Conservation (phyloP, 2,888 invertebrate genomes). For the Pantelozetes paolii region DNA sequence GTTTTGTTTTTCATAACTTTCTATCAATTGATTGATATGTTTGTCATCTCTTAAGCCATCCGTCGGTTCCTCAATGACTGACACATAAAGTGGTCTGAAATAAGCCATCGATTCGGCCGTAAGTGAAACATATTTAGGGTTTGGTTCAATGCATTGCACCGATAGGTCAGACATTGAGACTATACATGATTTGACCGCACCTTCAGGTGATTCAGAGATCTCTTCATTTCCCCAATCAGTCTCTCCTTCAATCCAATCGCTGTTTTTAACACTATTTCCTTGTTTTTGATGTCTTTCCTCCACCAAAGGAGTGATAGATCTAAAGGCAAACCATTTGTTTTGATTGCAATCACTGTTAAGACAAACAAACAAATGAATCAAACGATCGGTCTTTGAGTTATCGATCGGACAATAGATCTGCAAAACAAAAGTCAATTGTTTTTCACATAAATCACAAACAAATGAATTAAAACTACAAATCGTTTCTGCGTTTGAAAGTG, state of each 20-base stretch:
- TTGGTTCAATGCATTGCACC: neutral
- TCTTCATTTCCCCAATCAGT: constrained; percentile 18
- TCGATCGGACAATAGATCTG: constrained; percentile 43
- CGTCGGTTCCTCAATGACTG: constrained; percentile 33
- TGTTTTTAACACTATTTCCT: neutral
- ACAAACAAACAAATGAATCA: constrained; percentile 41
- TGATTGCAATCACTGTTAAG: constrained; percentile 34
- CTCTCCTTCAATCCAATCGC: constrained; percentile 25
- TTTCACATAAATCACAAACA: constrained; percentile 30
- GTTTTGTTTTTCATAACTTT: neutral
- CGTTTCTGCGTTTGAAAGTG: neutral
- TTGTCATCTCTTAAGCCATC: constrained; percentile 29
- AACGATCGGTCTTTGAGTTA: constrained; percentile 31
- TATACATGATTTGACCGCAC: neutral
- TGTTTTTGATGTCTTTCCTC: neutral
- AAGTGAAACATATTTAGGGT: neutral
- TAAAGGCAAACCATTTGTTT: constrained; percentile 26
- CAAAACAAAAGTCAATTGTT: constrained; percentile 13
- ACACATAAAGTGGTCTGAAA: constrained; percentile 39
- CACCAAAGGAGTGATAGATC: constrained; percentile 5
- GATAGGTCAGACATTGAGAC: neutral
- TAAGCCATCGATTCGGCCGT: neutral
- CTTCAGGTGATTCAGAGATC: neutral
- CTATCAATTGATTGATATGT: constrained; percentile 28
- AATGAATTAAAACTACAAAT: neutral